Percentiles rank a stretch among this genome's conserved stretches.
phyloP scores from a whole-genome alignment of 2,888 invertebrate genomes.

The Neria commutata region DNA sequence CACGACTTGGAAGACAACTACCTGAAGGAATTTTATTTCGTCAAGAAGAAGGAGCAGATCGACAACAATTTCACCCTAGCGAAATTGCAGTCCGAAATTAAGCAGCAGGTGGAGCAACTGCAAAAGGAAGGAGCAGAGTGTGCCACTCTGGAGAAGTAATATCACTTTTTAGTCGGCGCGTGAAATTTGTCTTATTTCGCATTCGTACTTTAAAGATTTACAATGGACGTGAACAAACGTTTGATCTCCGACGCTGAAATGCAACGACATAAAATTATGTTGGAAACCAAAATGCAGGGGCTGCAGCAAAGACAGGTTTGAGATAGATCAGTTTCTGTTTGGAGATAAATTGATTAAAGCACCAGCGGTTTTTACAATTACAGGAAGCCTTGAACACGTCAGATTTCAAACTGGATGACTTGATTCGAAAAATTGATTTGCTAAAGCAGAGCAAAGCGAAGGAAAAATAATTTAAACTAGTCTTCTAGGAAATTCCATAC shows the following conservation, averaged over 20 bases:
- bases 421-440: constrained; percentile 49
- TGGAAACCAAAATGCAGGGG: constrained; percentile 41
- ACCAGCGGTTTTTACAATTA: constrained; percentile 9
- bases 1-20: constrained; percentile 42
- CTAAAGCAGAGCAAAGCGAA: constrained; percentile 35
- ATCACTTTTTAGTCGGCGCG: not conserved
- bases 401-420: constrained; percentile 48
- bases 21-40: constrained; percentile 48
- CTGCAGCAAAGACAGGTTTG: constrained; percentile 42
- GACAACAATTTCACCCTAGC: constrained; percentile 35
- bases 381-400: constrained; percentile 38
- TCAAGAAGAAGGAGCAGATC: constrained; percentile 43
- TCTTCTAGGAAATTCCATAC: not conserved
- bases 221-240: constrained; percentile 37
- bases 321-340: not conserved
- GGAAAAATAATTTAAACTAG: constrained; percentile 27
- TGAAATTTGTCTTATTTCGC: not conserved
- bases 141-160: constrained; percentile 44
- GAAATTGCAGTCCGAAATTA: constrained; percentile 39
- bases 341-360: not conserved
- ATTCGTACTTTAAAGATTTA: constrained; percentile 38
- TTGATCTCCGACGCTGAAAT: constrained; percentile 40
- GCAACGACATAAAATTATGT: constrained; percentile 36
- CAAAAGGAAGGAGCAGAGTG: constrained; percentile 41
- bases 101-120: constrained; percentile 38